Conservation (phyloP, 2,797 vertebrate genomes). For the Epinephelus coioides region DNA sequence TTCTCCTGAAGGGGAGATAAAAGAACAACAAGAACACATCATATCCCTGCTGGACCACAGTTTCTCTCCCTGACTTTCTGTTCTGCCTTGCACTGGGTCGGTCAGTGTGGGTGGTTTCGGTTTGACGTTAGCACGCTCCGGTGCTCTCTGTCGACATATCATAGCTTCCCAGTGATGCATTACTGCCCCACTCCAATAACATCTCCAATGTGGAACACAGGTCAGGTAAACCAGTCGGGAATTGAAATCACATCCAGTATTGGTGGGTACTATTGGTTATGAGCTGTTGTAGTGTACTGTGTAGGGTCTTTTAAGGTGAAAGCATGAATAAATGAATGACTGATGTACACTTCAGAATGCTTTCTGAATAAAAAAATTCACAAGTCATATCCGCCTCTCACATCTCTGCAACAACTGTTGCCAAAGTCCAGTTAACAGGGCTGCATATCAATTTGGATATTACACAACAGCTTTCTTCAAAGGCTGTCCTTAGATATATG, state of each 20-base stretch:
- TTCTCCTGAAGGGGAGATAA: constrained; percentile 54
- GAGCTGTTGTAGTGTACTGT: background rate
- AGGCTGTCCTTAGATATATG: constrained; percentile 34
- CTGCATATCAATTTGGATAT: constrained; percentile 52
- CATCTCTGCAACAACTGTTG: constrained; percentile 32
- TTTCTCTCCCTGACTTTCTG: constrained; percentile 41
- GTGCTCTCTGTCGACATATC: constrained; percentile 50
- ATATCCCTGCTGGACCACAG: constrained; percentile 24
- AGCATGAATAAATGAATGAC: constrained; percentile 53
- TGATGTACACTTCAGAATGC: constrained; percentile 24
- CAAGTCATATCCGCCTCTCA: constrained; percentile 27
- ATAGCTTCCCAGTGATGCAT: constrained; percentile 60
- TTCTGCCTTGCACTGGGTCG: constrained; percentile 16
- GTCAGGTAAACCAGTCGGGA: constrained; percentile 42
- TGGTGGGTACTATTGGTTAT: constrained; percentile 11
- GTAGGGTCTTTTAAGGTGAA: background rate
- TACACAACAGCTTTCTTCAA: constrained; percentile 51
- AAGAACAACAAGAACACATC: constrained; percentile 44
- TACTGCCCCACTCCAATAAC: constrained; percentile 46
- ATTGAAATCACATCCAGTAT: constrained; percentile 31
- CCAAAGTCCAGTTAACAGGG: constrained; percentile 35
- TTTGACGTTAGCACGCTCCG: constrained; percentile 43
- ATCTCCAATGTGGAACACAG: constrained; percentile 36
- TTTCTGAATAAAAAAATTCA: constrained; percentile 35
- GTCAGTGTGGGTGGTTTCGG: constrained; percentile 57